Evolutionary conservation across 2,797 vertebrate species (phyloP).

Genomic region (Pitangus sulphuratus): DNA sequence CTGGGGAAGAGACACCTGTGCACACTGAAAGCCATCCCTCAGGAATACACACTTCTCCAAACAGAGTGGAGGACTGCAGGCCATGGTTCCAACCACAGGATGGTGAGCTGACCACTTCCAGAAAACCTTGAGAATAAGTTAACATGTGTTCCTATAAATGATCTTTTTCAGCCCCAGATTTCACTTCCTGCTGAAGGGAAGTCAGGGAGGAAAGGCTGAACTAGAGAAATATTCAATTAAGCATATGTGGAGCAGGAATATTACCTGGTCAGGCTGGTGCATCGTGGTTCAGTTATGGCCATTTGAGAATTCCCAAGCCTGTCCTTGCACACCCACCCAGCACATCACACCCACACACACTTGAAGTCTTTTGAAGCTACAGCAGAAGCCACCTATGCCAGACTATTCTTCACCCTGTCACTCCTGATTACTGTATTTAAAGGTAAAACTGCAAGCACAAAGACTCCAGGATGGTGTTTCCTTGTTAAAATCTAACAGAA

Average conservation of each 20-base stretch:
- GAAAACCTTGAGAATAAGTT: not conserved
- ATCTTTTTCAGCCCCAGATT: not conserved
- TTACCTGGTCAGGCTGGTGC: not conserved
- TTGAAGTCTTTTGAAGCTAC: not conserved
- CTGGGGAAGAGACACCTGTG: not conserved
- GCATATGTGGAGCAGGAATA: not conserved
- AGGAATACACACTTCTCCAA: not conserved
- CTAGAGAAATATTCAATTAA: not conserved
- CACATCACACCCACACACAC: not conserved
- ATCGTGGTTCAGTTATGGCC: not conserved
- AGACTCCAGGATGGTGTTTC: not conserved
- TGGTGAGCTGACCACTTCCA: not conserved
- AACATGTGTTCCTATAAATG: not conserved
- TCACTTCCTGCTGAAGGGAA: not conserved
- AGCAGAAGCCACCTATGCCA: not conserved
- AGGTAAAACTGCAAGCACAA: not conserved
- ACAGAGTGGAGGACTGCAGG: not conserved
- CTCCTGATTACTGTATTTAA: not conserved
- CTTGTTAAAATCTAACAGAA: not conserved
- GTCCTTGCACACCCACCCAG: not conserved
- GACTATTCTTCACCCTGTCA: not conserved
- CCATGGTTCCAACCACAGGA: not conserved
- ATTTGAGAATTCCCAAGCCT: not conserved
- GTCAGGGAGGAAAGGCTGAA: not conserved
- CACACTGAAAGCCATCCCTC: accelerated